Evolutionary conservation across 1,140 invertebrate species (phyloP).

Genomic region (Centruroides sculpturatus): DNA sequence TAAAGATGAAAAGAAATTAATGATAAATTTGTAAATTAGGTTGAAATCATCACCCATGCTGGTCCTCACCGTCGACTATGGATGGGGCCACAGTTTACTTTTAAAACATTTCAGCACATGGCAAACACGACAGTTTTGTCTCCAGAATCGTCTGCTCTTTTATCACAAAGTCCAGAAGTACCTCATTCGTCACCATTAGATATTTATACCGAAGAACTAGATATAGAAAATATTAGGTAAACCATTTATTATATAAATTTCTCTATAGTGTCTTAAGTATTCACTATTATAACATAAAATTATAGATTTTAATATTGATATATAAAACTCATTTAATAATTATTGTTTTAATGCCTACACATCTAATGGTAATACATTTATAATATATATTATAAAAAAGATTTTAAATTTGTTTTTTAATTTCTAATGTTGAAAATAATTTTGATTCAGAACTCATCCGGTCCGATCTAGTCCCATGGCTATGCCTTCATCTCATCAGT

Average conservation of each 20-base stretch:
- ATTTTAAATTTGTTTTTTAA: neutral
- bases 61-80: constrained; percentile 84
- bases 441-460: constrained; percentile 31
- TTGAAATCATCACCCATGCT: constrained; percentile 93
- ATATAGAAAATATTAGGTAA: constrained; percentile 43
- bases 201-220: constrained; percentile 26
- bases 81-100: constrained; percentile 98
- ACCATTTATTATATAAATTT: too few species aligned
- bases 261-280: too few species aligned
- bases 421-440: neutral
- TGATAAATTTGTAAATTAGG: constrained; percentile 37
- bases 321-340: too few species aligned
- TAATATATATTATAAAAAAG: neutral
- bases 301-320: too few species aligned
- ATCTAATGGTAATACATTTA: too few species aligned
- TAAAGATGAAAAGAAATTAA: too few species aligned
- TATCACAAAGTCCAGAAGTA: constrained; percentile 28
- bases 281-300: too few species aligned
- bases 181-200: constrained; percentile 23
- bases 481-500: constrained; percentile 53
- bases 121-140: constrained; percentile 38
- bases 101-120: constrained; percentile 64
- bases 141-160: constrained; percentile 28
- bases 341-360: too few species aligned
- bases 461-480: constrained; percentile 80